Base-by-base conservation (phyloP, 2,888 invertebrate genomes). In the Slavum lentiscoides region DNA sequence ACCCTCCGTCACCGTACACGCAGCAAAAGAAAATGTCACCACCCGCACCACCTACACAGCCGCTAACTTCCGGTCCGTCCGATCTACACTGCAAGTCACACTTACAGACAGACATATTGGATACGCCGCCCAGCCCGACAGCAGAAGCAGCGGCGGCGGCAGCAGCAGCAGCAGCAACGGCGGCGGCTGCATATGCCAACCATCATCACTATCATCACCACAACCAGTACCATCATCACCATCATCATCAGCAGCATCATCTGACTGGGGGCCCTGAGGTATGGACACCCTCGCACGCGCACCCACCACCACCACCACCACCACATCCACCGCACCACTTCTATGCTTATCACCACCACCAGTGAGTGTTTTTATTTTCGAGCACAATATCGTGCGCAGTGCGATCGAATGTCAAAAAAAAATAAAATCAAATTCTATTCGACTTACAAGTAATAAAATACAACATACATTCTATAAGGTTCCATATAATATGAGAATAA, bases 261-360 rank as follows among this genome's bases (percentile, higher is more conserved):
- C 85, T 86, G 82, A 82, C 83, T 83, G 81, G 84, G 84, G 84
- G 86, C 84, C 87, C 88, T 85, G 90, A 90, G 90, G 90, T 90
- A 90, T 90, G 90, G 88, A 88, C 88, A 87, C 85, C 87, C 89
- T 87, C 87, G 89, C 88, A 90, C 88, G 90, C 90, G 87, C 90
- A 90, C 88, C 88, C 90, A 90, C 83, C 84, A 84, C 82, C 88
- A 87, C 61, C 61, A 61, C 86, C 87, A 89, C 90, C 90, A 89
- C 90, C 90, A 87, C 90, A 90, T 88, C 88, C 90, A 90, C 64
- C 80, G 72, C 90, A 90, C 87, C 90, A 90, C 89, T 90, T 90
- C 89, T 90, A 90, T 88, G 89, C 89, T 86, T 89, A 90, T 88
- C 89, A 90, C 88, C 90, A 81, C 74, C 81, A 82, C 82, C 82